Conservation (phyloP, 2,888 invertebrate genomes). For the Callyntrura sp. region DNA sequence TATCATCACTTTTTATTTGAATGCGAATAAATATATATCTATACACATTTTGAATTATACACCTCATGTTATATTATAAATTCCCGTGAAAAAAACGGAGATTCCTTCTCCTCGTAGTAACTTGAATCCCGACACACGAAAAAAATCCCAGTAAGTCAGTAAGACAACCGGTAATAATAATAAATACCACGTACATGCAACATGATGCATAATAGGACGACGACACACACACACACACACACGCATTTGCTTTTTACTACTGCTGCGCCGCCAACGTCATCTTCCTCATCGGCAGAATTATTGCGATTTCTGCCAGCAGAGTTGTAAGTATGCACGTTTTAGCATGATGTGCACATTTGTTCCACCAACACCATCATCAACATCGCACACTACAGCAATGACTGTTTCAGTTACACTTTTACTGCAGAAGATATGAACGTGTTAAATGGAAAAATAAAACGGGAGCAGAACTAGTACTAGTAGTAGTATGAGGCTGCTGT, state of each 20-base stretch:
- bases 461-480: not conserved
- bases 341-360: constrained; percentile 41
- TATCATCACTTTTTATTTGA: constrained; percentile 19
- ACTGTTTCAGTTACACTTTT: not conserved
- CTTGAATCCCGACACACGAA: not conserved
- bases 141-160: constrained; percentile 40
- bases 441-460: constrained; percentile 44
- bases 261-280: not conserved
- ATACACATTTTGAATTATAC: not conserved
- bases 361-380: constrained; percentile 19
- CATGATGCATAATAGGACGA: not conserved
- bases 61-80: not conserved
- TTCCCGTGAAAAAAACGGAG: not conserved
- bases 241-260: constrained; percentile 49
- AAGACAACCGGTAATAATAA: constrained; percentile 48
- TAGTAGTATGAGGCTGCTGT: too few species aligned
- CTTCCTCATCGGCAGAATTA: not conserved
- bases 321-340: not conserved
- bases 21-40: not conserved
- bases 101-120: not conserved
- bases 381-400: not conserved
- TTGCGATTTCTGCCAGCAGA: not conserved
- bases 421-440: constrained; percentile 37
- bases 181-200: constrained; percentile 2
- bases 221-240: not conserved